phyloP scores from a whole-genome alignment of 2,797 vertebrate genomes.

The Epinephelus awoara region DNA sequence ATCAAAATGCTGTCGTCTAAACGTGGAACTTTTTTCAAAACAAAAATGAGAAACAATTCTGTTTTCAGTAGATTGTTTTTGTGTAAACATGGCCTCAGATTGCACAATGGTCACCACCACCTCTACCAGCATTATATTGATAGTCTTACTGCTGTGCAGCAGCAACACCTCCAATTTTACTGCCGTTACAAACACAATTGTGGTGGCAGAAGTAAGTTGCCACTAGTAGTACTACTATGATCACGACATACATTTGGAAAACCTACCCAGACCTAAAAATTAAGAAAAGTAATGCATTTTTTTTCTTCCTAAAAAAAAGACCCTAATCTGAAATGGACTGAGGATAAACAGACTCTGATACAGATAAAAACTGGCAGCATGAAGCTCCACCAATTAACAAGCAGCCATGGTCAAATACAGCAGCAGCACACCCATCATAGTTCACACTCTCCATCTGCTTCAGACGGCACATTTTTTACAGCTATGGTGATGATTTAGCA shows the following conservation, averaged over 20 bases:
- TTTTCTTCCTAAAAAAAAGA: background rate
- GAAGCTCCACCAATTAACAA: background rate
- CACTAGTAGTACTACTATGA: no score
- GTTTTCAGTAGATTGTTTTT: no score
- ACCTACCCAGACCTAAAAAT: background rate
- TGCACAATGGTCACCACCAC: background rate
- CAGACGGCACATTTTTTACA: background rate
- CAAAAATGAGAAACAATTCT: no score
- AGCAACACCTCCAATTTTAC: no score
- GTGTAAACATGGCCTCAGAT: no score
- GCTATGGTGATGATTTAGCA: background rate
- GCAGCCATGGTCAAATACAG: background rate
- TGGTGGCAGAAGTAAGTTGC: background rate
- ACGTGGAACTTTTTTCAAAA: no score
- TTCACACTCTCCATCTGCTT: background rate
- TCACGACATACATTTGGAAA: background rate
- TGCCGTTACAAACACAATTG: background rate
- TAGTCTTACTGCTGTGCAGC: background rate
- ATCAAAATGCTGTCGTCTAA: no score
- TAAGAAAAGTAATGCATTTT: no score
- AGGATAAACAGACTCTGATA: constrained; percentile 9
- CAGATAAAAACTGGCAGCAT: background rate
- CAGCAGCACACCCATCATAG: background rate
- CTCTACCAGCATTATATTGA: background rate
- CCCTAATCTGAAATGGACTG: background rate